Conservation (phyloP, 37 sponge, comb jelly and placozoan species). For the Beroe ovata region DNA sequence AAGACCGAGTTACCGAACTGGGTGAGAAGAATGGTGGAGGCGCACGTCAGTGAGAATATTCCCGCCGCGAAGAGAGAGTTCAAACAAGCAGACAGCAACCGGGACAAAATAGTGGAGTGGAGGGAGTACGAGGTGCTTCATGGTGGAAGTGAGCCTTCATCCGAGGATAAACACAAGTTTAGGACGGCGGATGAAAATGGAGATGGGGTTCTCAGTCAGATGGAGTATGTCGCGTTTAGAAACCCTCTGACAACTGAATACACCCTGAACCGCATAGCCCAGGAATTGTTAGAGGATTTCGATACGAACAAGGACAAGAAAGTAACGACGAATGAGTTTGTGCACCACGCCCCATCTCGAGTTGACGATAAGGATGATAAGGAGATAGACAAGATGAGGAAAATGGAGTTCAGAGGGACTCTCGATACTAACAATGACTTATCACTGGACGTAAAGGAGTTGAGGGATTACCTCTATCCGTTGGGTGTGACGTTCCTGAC, state of each 20-base stretch:
- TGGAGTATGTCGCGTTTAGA: slow-evolving; percentile 37
- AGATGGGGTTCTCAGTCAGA: slow-evolving; percentile 57
- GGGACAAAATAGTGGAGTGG: slow-evolving; percentile 59
- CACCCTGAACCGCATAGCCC: slow-evolving; percentile 30
- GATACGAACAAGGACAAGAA: slow-evolving; percentile 23
- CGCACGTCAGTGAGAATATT: slow-evolving; percentile 29
- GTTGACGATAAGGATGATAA: slow-evolving; percentile 50
- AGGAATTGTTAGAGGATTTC: slow-evolving; percentile 53
- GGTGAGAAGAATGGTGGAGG: slow-evolving; percentile 34
- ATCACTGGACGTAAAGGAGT: slow-evolving; percentile 6
- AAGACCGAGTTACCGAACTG: slow-evolving; percentile 7
- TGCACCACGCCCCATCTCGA: slow-evolving; percentile 31
- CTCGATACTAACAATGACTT: slow-evolving; percentile 12
- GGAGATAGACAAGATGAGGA: slow-evolving; percentile 63
- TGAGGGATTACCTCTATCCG: slow-evolving; percentile 17
- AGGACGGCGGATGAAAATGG: slow-evolving; percentile 62
- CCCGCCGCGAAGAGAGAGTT: slow-evolving; percentile 52
- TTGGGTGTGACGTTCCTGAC: slow-evolving; percentile 9
- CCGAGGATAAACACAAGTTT: slow-evolving; percentile 51
- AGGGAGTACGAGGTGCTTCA: slow-evolving; percentile 31
- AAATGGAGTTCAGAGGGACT: background rate
- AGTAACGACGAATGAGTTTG: slow-evolving; percentile 32
- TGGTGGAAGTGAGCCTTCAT: background rate
- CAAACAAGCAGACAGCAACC: background rate
- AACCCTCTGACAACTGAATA: slow-evolving; percentile 53